A percentile compares a stretch with the other conserved stretches of the same genome.
These are phyloP conservation scores for Brachionus paranguensis DNA, from an alignment of 1,140 invertebrate genomes.

Conservation along the genomic window DNA sequence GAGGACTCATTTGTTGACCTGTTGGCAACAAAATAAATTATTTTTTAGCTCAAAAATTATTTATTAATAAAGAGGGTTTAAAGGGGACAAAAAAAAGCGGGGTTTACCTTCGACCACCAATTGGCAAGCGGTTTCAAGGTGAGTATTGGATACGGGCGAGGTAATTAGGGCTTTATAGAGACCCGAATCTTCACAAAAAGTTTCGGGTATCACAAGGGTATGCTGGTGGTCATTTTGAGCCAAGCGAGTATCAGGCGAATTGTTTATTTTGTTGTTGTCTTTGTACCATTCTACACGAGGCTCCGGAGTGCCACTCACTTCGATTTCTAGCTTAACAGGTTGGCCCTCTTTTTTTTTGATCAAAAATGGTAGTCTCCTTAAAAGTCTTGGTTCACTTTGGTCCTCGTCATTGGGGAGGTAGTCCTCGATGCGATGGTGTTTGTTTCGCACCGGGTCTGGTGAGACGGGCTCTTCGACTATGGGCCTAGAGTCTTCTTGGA, in stretches of 20 bases:
- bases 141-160: conserved; percentile 9
- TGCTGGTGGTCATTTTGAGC: conserved; percentile 55
- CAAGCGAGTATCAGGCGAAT: conserved; percentile 7
- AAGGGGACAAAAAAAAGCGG: not conserved
- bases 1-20: conserved; percentile 23
- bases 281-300: conserved; percentile 2
- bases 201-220: conserved; percentile 80
- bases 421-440: not conserved
- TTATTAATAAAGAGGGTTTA: no score
- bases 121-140: conserved; percentile 17
- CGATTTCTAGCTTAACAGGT: conserved; percentile 1
- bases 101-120: conserved; percentile 23
- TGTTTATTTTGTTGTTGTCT: not conserved
- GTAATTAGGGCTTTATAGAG: conserved; percentile 61
- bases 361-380: not conserved
- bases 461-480: not conserved
- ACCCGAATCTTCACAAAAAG: conserved; percentile 85
- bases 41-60: not conserved
- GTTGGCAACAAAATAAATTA: not conserved
- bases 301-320: not conserved
- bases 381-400: not conserved
- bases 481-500: not conserved
- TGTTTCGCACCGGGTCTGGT: not conserved
- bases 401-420: not conserved
- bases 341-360: conserved; percentile 25